These are phyloP conservation scores for Drosophila neonasuta DNA, from an alignment of 2,888 invertebrate species.

Conservation along the genomic window DNA sequence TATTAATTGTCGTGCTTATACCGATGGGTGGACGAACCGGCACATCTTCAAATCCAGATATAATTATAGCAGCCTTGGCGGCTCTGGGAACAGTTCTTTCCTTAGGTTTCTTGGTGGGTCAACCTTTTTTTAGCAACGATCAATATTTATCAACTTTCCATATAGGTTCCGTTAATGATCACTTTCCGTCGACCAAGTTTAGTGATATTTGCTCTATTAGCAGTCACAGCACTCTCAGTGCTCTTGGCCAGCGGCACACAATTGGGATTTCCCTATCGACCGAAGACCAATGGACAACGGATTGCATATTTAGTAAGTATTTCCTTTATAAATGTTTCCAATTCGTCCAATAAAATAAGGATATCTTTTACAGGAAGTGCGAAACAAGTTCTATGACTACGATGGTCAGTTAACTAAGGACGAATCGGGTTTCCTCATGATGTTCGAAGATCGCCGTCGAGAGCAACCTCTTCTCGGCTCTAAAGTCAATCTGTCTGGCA, in stretches of 20 bases:
- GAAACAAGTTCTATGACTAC: constrained; percentile 82
- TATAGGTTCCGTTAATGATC: constrained; percentile 52
- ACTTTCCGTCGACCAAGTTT: constrained; percentile 52
- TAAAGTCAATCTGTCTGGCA: constrained; percentile 53
- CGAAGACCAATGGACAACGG: constrained; percentile 83
- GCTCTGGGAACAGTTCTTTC: constrained; percentile 72
- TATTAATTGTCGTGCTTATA: constrained; percentile 83
- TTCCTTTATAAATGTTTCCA: neutral
- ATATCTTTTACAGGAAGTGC: constrained; percentile 80
- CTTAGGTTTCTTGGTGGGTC: constrained; percentile 78
- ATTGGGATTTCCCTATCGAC: constrained; percentile 84
- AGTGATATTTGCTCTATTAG: constrained; percentile 34
- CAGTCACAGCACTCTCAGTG: constrained; percentile 24
- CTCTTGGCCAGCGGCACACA: constrained; percentile 81
- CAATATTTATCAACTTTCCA: no score
- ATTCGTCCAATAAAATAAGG: neutral
- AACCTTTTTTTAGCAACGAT: accelerated
- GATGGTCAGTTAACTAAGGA: constrained; percentile 72
- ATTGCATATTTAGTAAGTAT: constrained; percentile 83
- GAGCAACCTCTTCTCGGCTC: constrained; percentile 43
- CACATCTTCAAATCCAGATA: constrained; percentile 83
- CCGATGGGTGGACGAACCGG: constrained; percentile 85
- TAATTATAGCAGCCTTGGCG: constrained; percentile 83
- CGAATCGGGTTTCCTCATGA: constrained; percentile 82
- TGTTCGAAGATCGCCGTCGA: constrained; percentile 81